Evolutionary conservation across 2,888 invertebrate species (phyloP), one percentile per base, ranked within the genome.

Genomic region (Volucella inanis): DNA sequence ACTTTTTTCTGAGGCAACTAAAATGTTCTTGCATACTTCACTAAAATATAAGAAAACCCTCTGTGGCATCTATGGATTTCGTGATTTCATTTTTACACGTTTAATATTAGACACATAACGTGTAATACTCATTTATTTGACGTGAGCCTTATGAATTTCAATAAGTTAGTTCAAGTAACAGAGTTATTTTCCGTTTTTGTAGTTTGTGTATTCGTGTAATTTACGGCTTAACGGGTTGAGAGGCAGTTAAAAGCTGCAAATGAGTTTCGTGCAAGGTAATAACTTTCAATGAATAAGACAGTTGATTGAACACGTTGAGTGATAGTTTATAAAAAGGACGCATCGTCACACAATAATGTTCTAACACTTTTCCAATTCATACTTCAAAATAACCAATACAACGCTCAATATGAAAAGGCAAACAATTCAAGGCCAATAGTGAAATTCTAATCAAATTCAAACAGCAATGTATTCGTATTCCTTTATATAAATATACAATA

Each of bases 1-100:
- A 41, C 31, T 47, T 49, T 45, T 18, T 59, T 79, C 79, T 84
- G 68, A 70, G 2, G 41, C 12, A 78, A 41, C 14, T 55, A 64
- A 45, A 64, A 55, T 39, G 9, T 31, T 62, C 39, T 6, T n/a
- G 31, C 15, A 65, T 6, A 47, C 49, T n/a, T 11, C 22, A 15
- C n/a, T 15, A 61, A 47, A 9, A 22, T 41, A 62, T 62, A 54
- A 59, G 41, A 12, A 74, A 52, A 52, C 59, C 49, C n/a, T 31
- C 22, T 65, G 67, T 65, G 43, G 52, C 70, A 79, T 70, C 57
- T 47, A 52, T 9, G 38, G 59, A 65, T 59, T 43, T 79, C 84
- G 79, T 79, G 84, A 68, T 71, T 84, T 49, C 43, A 71, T 79
- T 75, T 84, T 84, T 75, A 79, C 70, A 70, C 79, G 52, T 70